Evolutionary conservation across 2,797 vertebrate genomes (phyloP), one percentile per base, ranked within the genome.

Genomic region (Tiaroga cobitis): DNA sequence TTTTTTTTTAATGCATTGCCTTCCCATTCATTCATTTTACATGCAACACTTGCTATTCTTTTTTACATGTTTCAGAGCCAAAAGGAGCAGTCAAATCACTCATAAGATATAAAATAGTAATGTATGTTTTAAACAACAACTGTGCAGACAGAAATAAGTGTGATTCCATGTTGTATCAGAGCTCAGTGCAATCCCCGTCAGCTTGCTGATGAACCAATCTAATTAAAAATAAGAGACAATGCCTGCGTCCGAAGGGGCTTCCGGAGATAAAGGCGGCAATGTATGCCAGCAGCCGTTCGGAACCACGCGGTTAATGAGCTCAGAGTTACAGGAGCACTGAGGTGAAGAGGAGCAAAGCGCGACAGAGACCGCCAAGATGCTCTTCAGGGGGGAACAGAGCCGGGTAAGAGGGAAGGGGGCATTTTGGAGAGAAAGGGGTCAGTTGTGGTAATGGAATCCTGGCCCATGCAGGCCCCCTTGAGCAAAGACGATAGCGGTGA

Each of bases 161-260:
- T 39, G 70, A 49, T 56, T 43, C 18, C 1, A 13, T 59, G 39
- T 76, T 69, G 49, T 46, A 75, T 67, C 54, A 70, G 83, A 46
- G 49, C 87, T 78, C 83, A 26, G 59, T 80, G 86, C 82, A 79
- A 89, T 85, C 85, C 61, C 82, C 83, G 77, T 87, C 86, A 83
- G 81, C 79, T 84, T 46, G 70, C 74, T 85, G 85, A 86, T 86
- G 82, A 89, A 89, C 88, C 88, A 83, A 84, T 87, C 85, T 90
- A 88, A 90, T 90, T 91, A 91, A 88, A 88, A 90, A 89, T 86
- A 90, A 88, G 88, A 91, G 88, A 91, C 90, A 87, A 90, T 86
- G 87, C 73, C 84, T 70, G 67, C 81, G 82, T 88, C 85, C 87
- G 85, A 85, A 84, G 80, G 83, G 82, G 72, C 63, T 86, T 79